Evolutionary conservation across 1,140 invertebrate genomes (phyloP).

Genomic region (Drosophila fuyamai): DNA sequence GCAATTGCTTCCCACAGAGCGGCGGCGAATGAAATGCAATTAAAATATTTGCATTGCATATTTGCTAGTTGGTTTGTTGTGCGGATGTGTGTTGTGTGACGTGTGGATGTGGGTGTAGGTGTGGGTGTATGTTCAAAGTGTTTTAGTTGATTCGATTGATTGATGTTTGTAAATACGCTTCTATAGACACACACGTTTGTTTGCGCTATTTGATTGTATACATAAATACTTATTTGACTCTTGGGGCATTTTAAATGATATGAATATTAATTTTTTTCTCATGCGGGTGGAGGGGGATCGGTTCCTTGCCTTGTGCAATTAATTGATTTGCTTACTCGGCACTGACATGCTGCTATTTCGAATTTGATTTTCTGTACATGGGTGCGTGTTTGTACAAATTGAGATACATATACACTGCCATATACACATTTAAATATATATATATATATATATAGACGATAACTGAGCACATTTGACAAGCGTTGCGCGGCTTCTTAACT

Average conservation of each 20-base stretch:
- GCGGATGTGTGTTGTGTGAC: slow-evolving; percentile 9
- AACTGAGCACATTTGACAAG: slow-evolving; percentile 64
- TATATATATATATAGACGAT: slow-evolving; percentile 51
- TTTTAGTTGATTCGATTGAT: slow-evolving; percentile 62
- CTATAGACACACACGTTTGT: slow-evolving; percentile 58
- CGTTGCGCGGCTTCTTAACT: slow-evolving; percentile 43
- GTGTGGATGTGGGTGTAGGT: slow-evolving; percentile 12
- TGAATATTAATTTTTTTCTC: slow-evolving; percentile 47
- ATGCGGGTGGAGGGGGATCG: slow-evolving; percentile 30
- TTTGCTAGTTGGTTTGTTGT: slow-evolving; percentile 45
- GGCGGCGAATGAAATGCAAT: slow-evolving; percentile 72
- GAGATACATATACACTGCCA: slow-evolving; percentile 44
- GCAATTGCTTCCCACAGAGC: slow-evolving; percentile 44
- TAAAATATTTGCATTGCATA: slow-evolving; percentile 74
- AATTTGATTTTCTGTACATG: slow-evolving; percentile 68
- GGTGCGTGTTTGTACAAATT: slow-evolving; percentile 65
- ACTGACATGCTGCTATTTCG: slow-evolving; percentile 48
- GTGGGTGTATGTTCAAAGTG: slow-evolving; percentile 31
- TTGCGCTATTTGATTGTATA: slow-evolving; percentile 55
- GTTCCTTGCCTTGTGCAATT: slow-evolving; percentile 25
- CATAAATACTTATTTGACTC: slow-evolving; percentile 68
- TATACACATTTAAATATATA: slow-evolving; percentile 41
- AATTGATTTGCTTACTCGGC: slow-evolving; percentile 43
- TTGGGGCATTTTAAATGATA: slow-evolving; percentile 60
- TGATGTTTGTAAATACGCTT: slow-evolving; percentile 61